These are phyloP conservation scores for Aldrovandia affinis DNA, from an alignment of 2,797 vertebrate species.

Conservation along the genomic window DNA sequence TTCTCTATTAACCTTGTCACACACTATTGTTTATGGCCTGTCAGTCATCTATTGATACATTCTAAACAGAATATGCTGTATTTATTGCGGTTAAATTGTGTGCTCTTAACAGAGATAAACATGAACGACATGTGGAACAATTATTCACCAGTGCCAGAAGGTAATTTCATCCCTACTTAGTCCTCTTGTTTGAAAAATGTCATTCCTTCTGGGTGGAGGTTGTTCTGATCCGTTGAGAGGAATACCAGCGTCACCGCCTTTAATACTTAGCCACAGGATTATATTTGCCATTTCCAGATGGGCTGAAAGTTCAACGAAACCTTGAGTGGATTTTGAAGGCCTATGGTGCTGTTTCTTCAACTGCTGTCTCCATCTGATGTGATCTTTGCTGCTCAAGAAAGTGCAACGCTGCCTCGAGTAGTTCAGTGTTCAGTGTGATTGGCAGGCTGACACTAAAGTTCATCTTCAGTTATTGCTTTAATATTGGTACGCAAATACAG, in stretches of 20 bases:
- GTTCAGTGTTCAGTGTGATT: neutral
- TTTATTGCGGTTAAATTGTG: neutral
- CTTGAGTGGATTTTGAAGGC: neutral
- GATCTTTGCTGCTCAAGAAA: neutral
- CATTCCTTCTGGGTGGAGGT: neutral
- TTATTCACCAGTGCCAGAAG: neutral
- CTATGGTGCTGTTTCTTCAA: neutral
- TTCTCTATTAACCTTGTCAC: neutral
- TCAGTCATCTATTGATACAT: neutral
- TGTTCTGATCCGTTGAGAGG: neutral
- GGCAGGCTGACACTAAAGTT: neutral
- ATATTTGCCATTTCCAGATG: neutral
- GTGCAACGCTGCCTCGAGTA: neutral
- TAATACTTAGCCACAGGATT: neutral
- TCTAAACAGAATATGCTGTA: neutral
- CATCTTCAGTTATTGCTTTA: neutral
- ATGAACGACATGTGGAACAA: neutral
- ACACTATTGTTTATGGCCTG: neutral
- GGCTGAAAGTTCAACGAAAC: neutral
- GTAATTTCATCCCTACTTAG: neutral
- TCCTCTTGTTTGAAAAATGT: neutral
- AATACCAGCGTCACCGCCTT: neutral
- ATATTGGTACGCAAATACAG: neutral
- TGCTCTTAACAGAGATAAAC: neutral
- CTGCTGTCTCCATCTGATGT: neutral